These are phyloP conservation scores for Cephus rjabovi DNA, from an alignment of 2,888 invertebrate species.

Conservation along the genomic window DNA sequence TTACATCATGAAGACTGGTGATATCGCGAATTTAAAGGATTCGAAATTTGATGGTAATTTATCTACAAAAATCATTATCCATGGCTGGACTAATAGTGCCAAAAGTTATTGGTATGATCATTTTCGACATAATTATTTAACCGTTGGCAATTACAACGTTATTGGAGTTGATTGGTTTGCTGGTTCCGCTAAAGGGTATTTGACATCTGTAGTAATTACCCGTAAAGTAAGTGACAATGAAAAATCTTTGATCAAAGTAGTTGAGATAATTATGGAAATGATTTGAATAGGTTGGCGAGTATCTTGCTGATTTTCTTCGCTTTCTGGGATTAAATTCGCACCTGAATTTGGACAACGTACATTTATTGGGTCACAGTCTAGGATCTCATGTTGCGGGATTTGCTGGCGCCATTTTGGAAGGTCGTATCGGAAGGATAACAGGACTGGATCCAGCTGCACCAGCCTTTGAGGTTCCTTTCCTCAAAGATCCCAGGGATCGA, in stretches of 20 bases:
- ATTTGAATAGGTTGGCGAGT: conserved; percentile 50
- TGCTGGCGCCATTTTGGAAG: conserved; percentile 45
- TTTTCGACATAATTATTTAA: conserved; percentile 64
- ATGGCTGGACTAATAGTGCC: conserved; percentile 57
- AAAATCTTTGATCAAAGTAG: background rate
- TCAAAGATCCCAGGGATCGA: conserved; percentile 63
- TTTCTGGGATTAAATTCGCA: conserved; percentile 53
- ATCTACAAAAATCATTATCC: conserved; percentile 56
- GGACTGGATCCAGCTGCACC: conserved; percentile 68
- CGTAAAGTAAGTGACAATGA: conserved; percentile 31
- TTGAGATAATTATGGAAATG: conserved; percentile 32
- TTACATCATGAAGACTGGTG: conserved; percentile 33
- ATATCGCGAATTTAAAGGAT: conserved; percentile 53
- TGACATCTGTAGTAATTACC: conserved; percentile 41
- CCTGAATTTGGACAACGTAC: conserved; percentile 52
- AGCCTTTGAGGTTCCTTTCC: conserved; percentile 63
- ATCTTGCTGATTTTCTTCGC: conserved; percentile 49
- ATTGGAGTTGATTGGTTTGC: conserved; percentile 69
- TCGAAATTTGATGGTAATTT: conserved; percentile 57
- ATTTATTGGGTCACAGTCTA: conserved; percentile 48
- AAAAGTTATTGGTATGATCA: conserved; percentile 51
- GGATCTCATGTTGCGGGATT: conserved; percentile 51
- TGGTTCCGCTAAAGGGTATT: conserved; percentile 48
- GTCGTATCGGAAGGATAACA: conserved; percentile 51
- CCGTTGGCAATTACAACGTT: conserved; percentile 65